Percentiles rank a stretch among this genome's conserved stretches.
Evolutionary conservation across 2,113 vertebrate genomes (phyloP).

Genomic region (Pantherophis guttatus): DNA sequence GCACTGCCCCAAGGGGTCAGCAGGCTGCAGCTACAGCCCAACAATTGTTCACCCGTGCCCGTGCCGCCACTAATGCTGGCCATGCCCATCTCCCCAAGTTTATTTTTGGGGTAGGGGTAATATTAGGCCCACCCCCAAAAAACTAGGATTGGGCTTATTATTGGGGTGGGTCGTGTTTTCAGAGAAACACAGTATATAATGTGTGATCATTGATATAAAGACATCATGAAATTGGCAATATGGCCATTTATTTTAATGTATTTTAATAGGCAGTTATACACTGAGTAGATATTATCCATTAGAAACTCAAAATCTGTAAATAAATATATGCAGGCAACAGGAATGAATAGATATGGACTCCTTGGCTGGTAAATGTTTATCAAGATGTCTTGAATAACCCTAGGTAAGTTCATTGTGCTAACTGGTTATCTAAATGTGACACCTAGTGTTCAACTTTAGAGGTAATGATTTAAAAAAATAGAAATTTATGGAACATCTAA

Average conservation of each 20-base stretch:
- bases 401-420: not conserved
- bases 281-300: not conserved
- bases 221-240: not conserved
- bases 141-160: no score
- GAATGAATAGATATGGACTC: not conserved
- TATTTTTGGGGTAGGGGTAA: no score
- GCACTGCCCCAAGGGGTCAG: no score
- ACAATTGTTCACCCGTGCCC: no score
- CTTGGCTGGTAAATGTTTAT: not conserved
- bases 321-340: not conserved
- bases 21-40: no score
- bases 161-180: no score
- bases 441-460: conserved; percentile 64
- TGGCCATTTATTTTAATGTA: not conserved
- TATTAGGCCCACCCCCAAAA: no score
- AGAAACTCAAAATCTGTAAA: not conserved
- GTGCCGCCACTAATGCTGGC: no score
- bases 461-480: conserved; percentile 17
- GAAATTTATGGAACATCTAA: not conserved
- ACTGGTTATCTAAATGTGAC: conserved; percentile 69
- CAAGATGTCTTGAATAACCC: not conserved
- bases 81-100: no score
- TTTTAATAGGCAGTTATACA: not conserved
- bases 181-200: not conserved
- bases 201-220: not conserved